Base-by-base conservation (phyloP, 2,113 vertebrate genomes). In the Atrichornis clamosus region DNA sequence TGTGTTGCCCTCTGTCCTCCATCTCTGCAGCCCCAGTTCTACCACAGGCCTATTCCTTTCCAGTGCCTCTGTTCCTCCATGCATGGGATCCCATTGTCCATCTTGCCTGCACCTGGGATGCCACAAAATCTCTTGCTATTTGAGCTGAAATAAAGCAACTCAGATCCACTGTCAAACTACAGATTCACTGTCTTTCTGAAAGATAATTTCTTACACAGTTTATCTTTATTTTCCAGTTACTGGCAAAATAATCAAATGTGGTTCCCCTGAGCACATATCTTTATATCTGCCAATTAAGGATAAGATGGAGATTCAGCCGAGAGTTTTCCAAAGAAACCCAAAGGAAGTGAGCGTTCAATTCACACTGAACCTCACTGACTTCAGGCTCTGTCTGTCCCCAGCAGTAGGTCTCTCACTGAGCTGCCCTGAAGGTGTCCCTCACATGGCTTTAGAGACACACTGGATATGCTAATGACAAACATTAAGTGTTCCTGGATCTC, bases 311-410 rank as follows among this genome's bases (percentile, higher is more conserved):
- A 65, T 89, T 84, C 89, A 79, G 44, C 49, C 4, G 1, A 64
- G 62, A 62, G 37, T 87, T 94, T 94, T 83, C 69, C 62, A 37
- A 88, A 64, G 81, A 84, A 87, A 46, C 44, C 17, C 62, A n/a
- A 59, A 70, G 83, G 74, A 92, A 68, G 13, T 67, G n/a, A 70
- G 32, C 81, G 46, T 77, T 69, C 44, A 39, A 0, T 63, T 86
- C 50, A 46, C 13, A 21, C 47, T 37, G 78, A 89, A 85, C 32
- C 79, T 94, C 37, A 32, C 78, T 44, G 42, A 27, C 59, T 87
- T 93, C 28, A 59, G 72, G 35, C 37, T 91, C 41, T 72, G 8
- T 22, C 53, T 58, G 32, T 79, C 39, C 62, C 41, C 81, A 68
- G 83, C 60, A 69, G 72, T 35, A 86, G 56, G 72, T 86, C 56